These are phyloP conservation scores for Apotomis turbidana DNA, from an alignment of 2,888 invertebrate species.

Conservation along the genomic window DNA sequence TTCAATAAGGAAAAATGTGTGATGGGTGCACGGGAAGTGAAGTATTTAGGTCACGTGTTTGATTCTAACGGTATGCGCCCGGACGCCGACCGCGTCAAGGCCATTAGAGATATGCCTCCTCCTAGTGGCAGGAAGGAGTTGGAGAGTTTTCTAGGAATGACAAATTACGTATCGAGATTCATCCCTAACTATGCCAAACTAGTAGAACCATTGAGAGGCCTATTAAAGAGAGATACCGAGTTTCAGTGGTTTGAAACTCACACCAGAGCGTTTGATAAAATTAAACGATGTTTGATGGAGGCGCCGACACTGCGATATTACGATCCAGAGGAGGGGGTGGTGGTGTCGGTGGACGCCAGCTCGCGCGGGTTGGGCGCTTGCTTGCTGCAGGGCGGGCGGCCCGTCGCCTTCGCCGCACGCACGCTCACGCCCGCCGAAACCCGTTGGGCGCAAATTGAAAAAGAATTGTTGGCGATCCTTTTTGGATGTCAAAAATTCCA, in stretches of 20 bases:
- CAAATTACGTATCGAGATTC: conserved; percentile 15
- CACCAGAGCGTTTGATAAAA: neutral
- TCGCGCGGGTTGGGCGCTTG: conserved; percentile 1
- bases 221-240: neutral
- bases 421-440: neutral
- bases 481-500: conserved; percentile 19
- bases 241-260: conserved; percentile 4
- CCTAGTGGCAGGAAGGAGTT: conserved; percentile 7
- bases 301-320: conserved; percentile 11
- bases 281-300: conserved; percentile 7
- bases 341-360: conserved; percentile 4
- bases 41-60: conserved; percentile 10
- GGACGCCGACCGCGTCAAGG: neutral
- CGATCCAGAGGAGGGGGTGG: neutral
- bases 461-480: conserved; percentile 26
- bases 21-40: neutral
- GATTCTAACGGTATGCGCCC: neutral
- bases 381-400: conserved; percentile 35
- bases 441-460: neutral
- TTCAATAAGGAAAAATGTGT: conserved; percentile 20
- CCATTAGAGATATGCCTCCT: conserved; percentile 4
- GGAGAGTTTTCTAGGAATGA: conserved; percentile 17
- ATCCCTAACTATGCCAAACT: conserved; percentile 1
- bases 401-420: conserved; percentile 23
- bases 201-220: neutral